These are phyloP conservation scores for Lasioglossum baleicum DNA, from an alignment of 1,140 invertebrate species.

Conservation along the genomic window DNA sequence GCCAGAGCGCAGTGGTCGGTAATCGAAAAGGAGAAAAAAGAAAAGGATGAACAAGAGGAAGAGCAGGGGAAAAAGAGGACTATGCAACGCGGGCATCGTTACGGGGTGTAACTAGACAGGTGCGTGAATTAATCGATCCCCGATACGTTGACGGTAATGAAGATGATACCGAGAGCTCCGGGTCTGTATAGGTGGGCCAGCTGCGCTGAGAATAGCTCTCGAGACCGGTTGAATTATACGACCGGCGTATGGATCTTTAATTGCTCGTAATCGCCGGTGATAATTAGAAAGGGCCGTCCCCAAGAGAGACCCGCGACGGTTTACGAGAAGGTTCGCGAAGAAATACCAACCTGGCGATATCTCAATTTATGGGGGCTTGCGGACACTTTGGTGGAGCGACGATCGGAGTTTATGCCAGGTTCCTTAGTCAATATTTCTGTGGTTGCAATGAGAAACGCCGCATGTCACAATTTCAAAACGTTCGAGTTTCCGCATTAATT, in stretches of 20 bases:
- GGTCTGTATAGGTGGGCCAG: background rate
- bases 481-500: no score
- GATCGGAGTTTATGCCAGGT: no score
- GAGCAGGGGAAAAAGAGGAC: no score
- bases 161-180: background rate
- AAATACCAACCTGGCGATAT: no score
- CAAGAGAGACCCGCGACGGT: background rate
- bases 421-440: no score
- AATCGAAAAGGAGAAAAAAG: background rate
- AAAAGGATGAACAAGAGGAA: background rate
- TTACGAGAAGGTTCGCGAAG: no score
- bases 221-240: background rate
- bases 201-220: background rate
- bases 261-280: constrained; percentile 19
- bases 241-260: constrained; percentile 5
- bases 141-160: constrained; percentile 11
- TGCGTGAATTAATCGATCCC: constrained; percentile 14
- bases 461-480: no score
- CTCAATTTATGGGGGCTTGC: no score
- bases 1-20: background rate
- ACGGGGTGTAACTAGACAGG: background rate
- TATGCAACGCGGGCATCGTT: background rate
- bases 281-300: constrained; percentile 5
- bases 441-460: no score
- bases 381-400: no score